Percentiles rank a stretch among this genome's conserved stretches.
Evolutionary conservation across 2,113 vertebrate species (phyloP).

Genomic region (Promerops cafer): DNA sequence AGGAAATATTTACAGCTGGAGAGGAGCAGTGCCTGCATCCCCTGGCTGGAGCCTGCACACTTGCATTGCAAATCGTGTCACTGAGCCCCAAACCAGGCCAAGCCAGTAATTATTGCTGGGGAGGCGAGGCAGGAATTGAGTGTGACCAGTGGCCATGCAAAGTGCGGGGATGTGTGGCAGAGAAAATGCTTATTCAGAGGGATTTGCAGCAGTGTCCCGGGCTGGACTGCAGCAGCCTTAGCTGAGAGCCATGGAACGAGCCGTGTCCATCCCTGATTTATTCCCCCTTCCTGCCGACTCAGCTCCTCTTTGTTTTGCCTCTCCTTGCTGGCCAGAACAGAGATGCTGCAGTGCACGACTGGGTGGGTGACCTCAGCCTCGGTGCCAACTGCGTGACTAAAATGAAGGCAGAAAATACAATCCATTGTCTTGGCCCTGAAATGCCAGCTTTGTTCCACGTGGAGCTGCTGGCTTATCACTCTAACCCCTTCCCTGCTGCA

Average conservation of each 20-base stretch:
- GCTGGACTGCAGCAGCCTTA: not conserved
- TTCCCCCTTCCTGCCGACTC: not conserved
- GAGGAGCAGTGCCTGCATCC: not conserved
- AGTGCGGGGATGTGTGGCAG: not conserved
- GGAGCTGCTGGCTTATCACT: not conserved
- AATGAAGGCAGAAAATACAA: not conserved
- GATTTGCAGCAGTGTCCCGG: not conserved
- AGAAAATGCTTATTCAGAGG: not conserved
- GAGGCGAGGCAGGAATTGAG: not conserved
- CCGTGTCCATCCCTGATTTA: not conserved
- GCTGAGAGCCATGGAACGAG: not conserved
- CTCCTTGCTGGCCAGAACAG: slow-evolving; percentile 6
- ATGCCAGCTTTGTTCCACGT: slow-evolving; percentile 40
- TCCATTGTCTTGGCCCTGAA: slow-evolving; percentile 30
- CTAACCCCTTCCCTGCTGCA: not conserved
- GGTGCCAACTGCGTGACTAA: not conserved
- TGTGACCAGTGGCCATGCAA: not conserved
- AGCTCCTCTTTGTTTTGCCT: slow-evolving; percentile 42
- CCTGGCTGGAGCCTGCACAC: not conserved
- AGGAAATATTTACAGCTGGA: not conserved
- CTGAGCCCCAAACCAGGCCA: not conserved
- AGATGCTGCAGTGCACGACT: not conserved
- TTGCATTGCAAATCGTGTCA: not conserved
- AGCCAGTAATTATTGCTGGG: not conserved
- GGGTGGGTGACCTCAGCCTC: slow-evolving; percentile 47